A percentile compares a stretch with the other conserved stretches of the same genome.
Evolutionary conservation across 2,113 vertebrate genomes (phyloP).

Genomic region (Vimba vimba): DNA sequence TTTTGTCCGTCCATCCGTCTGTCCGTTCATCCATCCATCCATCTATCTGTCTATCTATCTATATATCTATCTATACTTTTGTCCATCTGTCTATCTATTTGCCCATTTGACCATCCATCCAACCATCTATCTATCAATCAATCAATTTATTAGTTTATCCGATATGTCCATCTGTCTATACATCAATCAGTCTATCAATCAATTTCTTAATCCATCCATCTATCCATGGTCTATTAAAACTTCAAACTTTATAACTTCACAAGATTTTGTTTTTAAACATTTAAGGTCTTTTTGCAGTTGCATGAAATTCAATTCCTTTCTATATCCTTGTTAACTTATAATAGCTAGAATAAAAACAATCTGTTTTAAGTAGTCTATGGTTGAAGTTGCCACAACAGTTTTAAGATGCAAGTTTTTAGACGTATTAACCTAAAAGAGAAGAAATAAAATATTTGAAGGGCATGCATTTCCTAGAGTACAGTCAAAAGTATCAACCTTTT

Average conservation of each 20-base stretch:
- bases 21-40: not conserved
- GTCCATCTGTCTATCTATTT: too few species aligned
- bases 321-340: not conserved
- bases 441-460: not conserved
- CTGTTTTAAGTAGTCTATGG: not conserved
- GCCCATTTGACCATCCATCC: too few species aligned
- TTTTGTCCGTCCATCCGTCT: too few species aligned
- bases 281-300: not conserved
- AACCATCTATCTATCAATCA: fast-evolving
- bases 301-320: not conserved
- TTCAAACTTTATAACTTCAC: not conserved
- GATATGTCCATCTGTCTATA: too few species aligned
- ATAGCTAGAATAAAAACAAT: not conserved
- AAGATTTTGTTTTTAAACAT: not conserved
- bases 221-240: not conserved
- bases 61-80: too few species aligned
- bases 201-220: too few species aligned
- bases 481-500: not conserved
- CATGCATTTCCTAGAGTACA: not conserved
- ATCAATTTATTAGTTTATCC: too few species aligned
- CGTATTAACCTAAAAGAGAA: not conserved
- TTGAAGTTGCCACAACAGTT: not conserved
- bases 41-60: not conserved
- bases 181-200: not conserved
- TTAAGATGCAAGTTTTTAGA: not conserved